Evolutionary conservation across 2,888 invertebrate species (phyloP), one percentile per base, ranked within the genome.

Genomic region (Pyrrhosoma nymphula): DNA sequence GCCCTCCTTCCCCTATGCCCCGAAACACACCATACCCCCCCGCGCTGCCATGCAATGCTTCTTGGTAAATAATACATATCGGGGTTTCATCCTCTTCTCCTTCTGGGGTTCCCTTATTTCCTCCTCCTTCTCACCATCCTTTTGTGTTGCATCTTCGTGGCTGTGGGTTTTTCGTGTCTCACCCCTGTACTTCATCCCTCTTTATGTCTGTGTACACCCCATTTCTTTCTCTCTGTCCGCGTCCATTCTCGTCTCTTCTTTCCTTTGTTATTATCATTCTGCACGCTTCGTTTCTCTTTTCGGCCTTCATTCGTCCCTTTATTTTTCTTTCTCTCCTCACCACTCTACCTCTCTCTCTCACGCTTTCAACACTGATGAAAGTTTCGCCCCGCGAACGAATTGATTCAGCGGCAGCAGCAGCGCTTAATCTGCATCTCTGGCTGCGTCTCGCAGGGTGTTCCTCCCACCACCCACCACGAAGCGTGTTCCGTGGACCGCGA

Each of bases 171-270:
- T 20, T 20, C 60, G 1, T 88, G 30, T 88, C 39, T 90, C 30
- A 14, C 55, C 56, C 56, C 3, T 6, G 14, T 20, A 18, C 16
- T 55, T 90, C 20, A n/a, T 90, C 35, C 26, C 47, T 12, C 23
- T 75, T 30, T 35, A 3, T 47, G 26, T 95, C 12, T 75, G 23
- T 75, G 20, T 95, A 20, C 47, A 47, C 60, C 60, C 30, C 20
- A 63, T 47, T 95, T 35, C 14, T 82, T 23, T 75, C 75, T 82
- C 63, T 63, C 69, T 47, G 14, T 95, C 95, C 75, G 18, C 95
- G 30, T n/a, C n/a, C 95, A 63, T 23, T 95, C 82, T 20, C 75
- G 23, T n/a, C n/a, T 55, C 47, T 82, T 47, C 10, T 23, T 10
- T 26, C 39, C 60, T 69, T 35, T 12, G 14, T 47, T 69, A 23